phyloP scores from a whole-genome alignment of 2,797 vertebrate genomes.

The Rhynchonycteris naso region DNA sequence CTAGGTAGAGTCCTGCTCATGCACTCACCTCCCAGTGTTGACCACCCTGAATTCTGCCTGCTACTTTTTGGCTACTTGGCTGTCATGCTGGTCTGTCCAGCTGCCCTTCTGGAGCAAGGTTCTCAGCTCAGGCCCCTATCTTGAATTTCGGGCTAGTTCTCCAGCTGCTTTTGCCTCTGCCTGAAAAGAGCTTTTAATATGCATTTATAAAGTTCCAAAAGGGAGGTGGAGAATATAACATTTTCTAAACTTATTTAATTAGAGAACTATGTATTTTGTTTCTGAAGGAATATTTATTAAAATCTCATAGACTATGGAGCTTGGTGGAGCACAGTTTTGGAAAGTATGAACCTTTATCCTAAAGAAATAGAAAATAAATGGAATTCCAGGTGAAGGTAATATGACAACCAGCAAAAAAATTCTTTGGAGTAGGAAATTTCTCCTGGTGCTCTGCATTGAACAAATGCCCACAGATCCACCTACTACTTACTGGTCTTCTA shows the following conservation, averaged over 20 bases:
- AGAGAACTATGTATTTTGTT: constrained; percentile 1
- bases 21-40: background rate
- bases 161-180: background rate
- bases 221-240: background rate
- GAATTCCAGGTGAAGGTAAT: constrained; percentile 29
- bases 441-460: background rate
- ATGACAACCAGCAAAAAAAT: constrained; percentile 20
- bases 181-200: constrained; percentile 49
- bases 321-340: constrained; percentile 35
- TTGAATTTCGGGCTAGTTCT: constrained; percentile 50
- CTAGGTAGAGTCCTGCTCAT: background rate
- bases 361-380: background rate
- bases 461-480: background rate
- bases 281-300: constrained; percentile 38
- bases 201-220: constrained; percentile 16
- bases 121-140: constrained; percentile 9
- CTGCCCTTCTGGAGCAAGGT: constrained; percentile 16
- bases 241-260: constrained; percentile 46
- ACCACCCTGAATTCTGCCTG: background rate
- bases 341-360: constrained; percentile 25
- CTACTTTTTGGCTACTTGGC: constrained; percentile 20
- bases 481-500: background rate
- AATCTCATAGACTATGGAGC: background rate
- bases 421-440: background rate
- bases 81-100: background rate